Evolutionary conservation across 2,888 invertebrate genomes (phyloP).

Genomic region (Ellobium chinense): DNA sequence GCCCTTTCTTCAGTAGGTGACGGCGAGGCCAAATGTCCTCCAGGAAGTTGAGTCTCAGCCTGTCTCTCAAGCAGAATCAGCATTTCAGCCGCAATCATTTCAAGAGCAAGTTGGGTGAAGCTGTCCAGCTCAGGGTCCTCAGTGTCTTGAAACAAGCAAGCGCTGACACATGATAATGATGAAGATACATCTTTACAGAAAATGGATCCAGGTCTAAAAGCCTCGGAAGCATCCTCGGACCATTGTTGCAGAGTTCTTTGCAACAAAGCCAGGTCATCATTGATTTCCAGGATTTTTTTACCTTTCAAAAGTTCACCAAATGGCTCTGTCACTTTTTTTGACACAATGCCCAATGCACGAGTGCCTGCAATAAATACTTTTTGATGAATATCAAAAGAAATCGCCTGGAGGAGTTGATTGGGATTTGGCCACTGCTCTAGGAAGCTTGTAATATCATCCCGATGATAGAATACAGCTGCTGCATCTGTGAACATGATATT

Average conservation of each 20-base stretch:
- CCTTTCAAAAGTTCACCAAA: background rate
- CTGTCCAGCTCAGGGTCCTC: background rate
- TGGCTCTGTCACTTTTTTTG: background rate
- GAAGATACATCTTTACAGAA: background rate
- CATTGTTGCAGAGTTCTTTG: background rate
- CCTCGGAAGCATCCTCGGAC: background rate
- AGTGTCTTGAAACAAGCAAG: background rate
- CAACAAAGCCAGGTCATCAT: background rate
- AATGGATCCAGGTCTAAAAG: background rate
- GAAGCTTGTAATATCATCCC: background rate
- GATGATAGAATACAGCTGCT: background rate
- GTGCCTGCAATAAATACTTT: background rate
- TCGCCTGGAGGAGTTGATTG: background rate
- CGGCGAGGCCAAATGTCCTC: background rate
- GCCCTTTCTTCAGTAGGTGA: background rate
- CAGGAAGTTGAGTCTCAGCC: background rate
- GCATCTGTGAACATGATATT: background rate
- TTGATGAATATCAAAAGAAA: background rate
- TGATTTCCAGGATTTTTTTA: background rate
- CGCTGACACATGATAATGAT: background rate
- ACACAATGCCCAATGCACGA: background rate
- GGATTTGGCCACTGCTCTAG: background rate
- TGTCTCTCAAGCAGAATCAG: background rate
- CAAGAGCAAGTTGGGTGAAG: background rate
- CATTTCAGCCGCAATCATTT: background rate